A percentile compares a stretch with the other conserved stretches of the same genome.
Conservation (phyloP, 2,888 invertebrate species). For the Saturnia japonica region DNA sequence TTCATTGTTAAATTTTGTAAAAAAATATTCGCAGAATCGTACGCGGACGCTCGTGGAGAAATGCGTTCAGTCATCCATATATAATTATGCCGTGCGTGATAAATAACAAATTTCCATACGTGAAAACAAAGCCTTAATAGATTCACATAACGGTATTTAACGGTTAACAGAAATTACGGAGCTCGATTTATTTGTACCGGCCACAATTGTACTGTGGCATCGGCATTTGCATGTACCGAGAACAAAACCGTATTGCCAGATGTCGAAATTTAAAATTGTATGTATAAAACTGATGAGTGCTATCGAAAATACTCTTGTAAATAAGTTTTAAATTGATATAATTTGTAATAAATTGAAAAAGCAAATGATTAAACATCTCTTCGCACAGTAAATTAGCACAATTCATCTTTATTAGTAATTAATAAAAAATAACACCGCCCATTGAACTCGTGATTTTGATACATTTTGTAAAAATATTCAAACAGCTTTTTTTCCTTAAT, state of each 20-base stretch:
- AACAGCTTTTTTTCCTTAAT: too few relatives aligned
- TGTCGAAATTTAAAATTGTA: neutral
- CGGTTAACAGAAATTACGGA: slow-evolving; percentile 32
- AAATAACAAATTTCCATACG: slow-evolving; percentile 7
- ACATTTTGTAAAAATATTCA: too few relatives aligned
- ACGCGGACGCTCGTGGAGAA: neutral
- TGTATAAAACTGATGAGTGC: too few relatives aligned
- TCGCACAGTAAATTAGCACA: too few relatives aligned
- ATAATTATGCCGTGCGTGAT: slow-evolving; percentile 1
- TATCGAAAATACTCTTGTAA: too few relatives aligned
- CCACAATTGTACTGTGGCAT: slow-evolving; percentile 47
- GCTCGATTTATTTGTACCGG: slow-evolving; percentile 13
- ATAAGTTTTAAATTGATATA: too few relatives aligned
- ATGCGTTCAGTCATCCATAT: slow-evolving; percentile 6
- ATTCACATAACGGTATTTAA: slow-evolving; percentile 24
- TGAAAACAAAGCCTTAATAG: slow-evolving; percentile 14
- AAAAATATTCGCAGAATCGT: slow-evolving; percentile 1
- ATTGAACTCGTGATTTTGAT: too few relatives aligned
- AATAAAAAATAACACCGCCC: too few relatives aligned
- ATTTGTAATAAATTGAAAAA: too few relatives aligned
- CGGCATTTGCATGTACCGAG: slow-evolving; percentile 40
- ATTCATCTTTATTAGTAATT: too few relatives aligned
- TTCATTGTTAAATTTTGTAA: neutral
- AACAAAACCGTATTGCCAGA: neutral
- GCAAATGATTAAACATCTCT: too few relatives aligned